A percentile compares a stretch with the other conserved stretches of the same genome.
These are phyloP conservation scores for Catalaphyllia jardinei DNA, from an alignment of 64 coral and sea anemone genomes.

Conservation along the genomic window DNA sequence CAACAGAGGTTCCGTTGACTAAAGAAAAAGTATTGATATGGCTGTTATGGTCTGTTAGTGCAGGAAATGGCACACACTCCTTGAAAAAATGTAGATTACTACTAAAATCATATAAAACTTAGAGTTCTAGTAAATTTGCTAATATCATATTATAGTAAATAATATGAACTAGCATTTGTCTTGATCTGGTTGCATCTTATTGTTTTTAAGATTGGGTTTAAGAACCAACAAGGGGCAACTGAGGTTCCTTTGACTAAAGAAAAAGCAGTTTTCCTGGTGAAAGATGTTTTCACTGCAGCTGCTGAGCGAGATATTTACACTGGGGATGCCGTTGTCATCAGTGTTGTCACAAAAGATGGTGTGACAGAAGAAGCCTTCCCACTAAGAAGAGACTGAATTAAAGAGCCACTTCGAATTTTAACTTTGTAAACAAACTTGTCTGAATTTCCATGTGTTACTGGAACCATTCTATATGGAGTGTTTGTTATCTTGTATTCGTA, in stretches of 20 bases:
- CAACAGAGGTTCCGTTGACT: too few species aligned
- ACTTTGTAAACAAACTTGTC: background rate
- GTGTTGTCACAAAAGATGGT: slow-evolving; percentile 88
- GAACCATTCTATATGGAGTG: background rate
- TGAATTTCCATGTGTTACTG: background rate
- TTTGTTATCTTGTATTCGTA: background rate
- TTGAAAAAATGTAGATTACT: background rate
- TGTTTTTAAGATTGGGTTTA: slow-evolving; percentile 89
- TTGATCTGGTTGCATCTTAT: background rate
- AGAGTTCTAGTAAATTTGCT: too few species aligned
- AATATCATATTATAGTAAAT: background rate
- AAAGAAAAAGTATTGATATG: too few species aligned
- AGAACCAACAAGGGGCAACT: slow-evolving; percentile 90
- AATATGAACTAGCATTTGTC: background rate
- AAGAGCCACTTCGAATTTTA: background rate
- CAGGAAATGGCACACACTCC: too few species aligned
- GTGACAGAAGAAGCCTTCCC: slow-evolving; percentile 89
- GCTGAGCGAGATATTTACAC: slow-evolving; percentile 98
- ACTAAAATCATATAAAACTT: too few species aligned
- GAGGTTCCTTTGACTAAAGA: slow-evolving; percentile 77
- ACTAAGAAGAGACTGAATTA: slow-evolving; percentile 80
- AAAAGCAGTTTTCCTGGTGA: slow-evolving; percentile 91
- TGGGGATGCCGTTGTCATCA: slow-evolving; percentile 90
- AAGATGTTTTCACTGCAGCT: slow-evolving; percentile 95
- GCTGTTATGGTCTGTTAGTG: too few species aligned